Evolutionary conservation across 2,113 vertebrate species (phyloP).

Genomic region (Butastur rufipennis): DNA sequence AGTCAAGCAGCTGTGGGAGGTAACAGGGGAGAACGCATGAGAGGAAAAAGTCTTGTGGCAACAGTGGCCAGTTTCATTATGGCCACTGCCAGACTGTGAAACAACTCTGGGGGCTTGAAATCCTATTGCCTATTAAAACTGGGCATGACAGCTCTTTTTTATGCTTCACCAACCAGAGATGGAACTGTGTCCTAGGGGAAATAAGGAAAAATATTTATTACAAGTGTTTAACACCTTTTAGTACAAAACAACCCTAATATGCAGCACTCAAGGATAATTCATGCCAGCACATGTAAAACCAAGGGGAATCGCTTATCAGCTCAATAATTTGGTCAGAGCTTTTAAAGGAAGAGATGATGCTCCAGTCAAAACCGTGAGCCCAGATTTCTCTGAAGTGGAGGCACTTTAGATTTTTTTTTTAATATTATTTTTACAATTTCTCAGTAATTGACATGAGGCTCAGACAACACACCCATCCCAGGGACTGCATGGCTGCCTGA

Average conservation of each 20-base stretch:
- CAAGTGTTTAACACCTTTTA: slow-evolving; percentile 77
- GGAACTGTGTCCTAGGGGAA: slow-evolving; percentile 67
- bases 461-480: background rate
- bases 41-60: slow-evolving; percentile 73
- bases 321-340: slow-evolving; percentile 57
- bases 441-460: background rate
- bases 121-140: slow-evolving; percentile 77
- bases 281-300: slow-evolving; percentile 66
- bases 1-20: slow-evolving; percentile 70
- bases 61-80: slow-evolving; percentile 74
- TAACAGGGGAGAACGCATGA: slow-evolving; percentile 63
- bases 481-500: background rate
- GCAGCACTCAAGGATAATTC: slow-evolving; percentile 64
- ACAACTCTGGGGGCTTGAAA: slow-evolving; percentile 74
- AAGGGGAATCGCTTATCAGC: slow-evolving; percentile 67
- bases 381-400: background rate
- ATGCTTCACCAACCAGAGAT: slow-evolving; percentile 75
- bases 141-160: slow-evolving; percentile 75
- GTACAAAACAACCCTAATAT: slow-evolving; percentile 72
- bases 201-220: slow-evolving; percentile 77
- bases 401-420: background rate
- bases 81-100: slow-evolving; percentile 72
- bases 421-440: background rate
- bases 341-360: slow-evolving; percentile 43
- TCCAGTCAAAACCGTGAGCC: slow-evolving; percentile 14